Evolutionary conservation across 2,113 vertebrate genomes (phyloP).

Genomic region (Leiothrix lutea): DNA sequence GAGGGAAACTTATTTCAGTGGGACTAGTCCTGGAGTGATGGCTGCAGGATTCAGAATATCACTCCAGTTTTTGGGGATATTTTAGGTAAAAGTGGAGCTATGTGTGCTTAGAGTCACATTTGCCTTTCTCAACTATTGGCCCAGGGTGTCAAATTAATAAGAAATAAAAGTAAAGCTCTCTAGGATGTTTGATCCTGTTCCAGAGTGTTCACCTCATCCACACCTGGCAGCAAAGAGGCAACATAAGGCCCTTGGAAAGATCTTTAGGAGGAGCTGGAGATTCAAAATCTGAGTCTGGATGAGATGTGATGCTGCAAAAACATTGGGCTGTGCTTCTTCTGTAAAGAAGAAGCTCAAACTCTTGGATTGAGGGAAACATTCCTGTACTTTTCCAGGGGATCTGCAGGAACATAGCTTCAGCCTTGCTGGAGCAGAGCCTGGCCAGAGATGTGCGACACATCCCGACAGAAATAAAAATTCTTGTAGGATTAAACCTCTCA

Average conservation of each 20-base stretch:
- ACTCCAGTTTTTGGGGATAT: not conserved
- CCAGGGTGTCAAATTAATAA: not conserved
- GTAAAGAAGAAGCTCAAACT: not conserved
- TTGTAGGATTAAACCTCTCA: not conserved
- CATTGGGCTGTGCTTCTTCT: not conserved
- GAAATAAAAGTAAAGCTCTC: not conserved
- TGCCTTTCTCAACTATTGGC: not conserved
- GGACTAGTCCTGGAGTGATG: not conserved
- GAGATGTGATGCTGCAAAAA: not conserved
- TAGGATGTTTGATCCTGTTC: not conserved
- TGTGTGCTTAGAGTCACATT: not conserved
- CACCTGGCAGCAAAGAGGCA: not conserved
- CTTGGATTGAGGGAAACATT: not conserved
- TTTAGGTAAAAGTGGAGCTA: not conserved
- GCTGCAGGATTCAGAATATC: not conserved
- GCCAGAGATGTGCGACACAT: fast-evolving
- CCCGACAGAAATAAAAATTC: not conserved
- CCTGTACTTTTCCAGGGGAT: not conserved
- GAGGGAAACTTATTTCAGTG: not conserved
- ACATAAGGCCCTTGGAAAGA: not conserved
- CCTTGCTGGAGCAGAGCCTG: not conserved
- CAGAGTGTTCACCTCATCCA: not conserved
- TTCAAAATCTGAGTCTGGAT: not conserved
- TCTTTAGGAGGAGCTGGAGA: not conserved
- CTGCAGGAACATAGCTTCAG: not conserved